Base-by-base conservation (phyloP, 2,797 vertebrate genomes). In the Paratrypauchen microcephalus region DNA sequence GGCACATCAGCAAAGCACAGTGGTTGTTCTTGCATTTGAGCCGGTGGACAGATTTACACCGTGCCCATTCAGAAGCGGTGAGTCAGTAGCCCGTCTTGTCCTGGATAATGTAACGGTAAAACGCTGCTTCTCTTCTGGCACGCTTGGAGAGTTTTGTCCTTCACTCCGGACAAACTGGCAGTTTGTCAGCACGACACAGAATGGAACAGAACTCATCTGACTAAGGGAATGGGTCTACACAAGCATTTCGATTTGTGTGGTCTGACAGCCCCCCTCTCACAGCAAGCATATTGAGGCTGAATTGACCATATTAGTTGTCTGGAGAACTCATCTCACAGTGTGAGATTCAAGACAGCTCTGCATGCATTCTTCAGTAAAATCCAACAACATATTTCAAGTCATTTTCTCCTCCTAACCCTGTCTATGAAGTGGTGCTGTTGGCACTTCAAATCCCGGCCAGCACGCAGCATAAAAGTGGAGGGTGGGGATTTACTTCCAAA, bases 21-120 rank as follows among this genome's bases (percentile, higher is more conserved):
- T 47, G 63, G 65, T 62, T 24, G 18, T 28, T 32, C 41, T 54
- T 39, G 28, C 66, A 16, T 39, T 56, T 58, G 72, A 12, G 19
- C 75, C 59, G 36, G 66, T 52, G 67, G 74, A 66, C 65, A 83
- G 56, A 84, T 82, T 84, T 79, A 78, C 77, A 81, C 65, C 61
- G 71, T 24, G 69, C 76, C 78, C 78, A 74, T 88, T 86, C 75
- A 77, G 68, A 77, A 81, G 77, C 47, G 66, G 75, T 81, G 85
- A 87, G 88, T 88, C 86, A 86, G 84, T 68, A 64, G 75, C 68
- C 28, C 56, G 66, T 66, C 65, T 62, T 69, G 83, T 83, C 78
- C 86, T 76, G 82, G 87, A 85, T 86, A 87, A 73, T 83, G 76
- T 83, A 81, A 81, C 77, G 15, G 74, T 74, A 68, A 88, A 86